Evolutionary conservation across 2,888 invertebrate species (phyloP), one percentile per base, ranked within the genome.

Genomic region (Drosophila recens): DNA sequence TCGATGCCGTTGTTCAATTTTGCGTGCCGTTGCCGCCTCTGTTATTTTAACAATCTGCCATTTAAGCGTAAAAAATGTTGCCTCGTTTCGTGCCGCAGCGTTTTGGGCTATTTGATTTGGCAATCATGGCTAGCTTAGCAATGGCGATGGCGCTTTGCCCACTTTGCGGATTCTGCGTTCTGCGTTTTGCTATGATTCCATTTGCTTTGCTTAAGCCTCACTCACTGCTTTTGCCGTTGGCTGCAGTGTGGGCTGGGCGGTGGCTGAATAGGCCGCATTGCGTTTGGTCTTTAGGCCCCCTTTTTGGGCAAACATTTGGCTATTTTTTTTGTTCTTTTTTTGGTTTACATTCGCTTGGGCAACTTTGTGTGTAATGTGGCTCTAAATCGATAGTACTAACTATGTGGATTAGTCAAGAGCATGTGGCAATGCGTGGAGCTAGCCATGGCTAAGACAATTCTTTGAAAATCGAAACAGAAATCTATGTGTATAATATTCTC

Each of bases 1-100:
- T 67, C 79, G 79, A 79, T 85, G 88, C 84, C 88, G 84, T 84
- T 84, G 88, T 84, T 87, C 87, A 87, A 84, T 84, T 87, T 84
- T 84, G 87, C 87, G 85, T 86, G 85, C 89, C 88, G 85, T 85
- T 86, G 86, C 86, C 86, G 87, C 86, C 86, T 87, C 86, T 87
- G 86, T 87, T 87, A 87, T 87, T 87, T 87, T 87, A 87, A 87
- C 86, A 87, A 87, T 87, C 89, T 89, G 89, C 89, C 86, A 87
- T 87, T 87, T 87, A 87, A 87, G 89, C 89, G 89, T 87, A 89
- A 89, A 89, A 89, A 87, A 87, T 89, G 89, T 89, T 89, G 89
- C 89, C 89, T 89, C 82, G 85, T 86, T 89, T 87, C 87, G 87
- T 86, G 89, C 85, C 84, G 81, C 80, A 79, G 80, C 75, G 87